Base-by-base conservation (phyloP, 1,140 invertebrate species). In the Solen grandis region DNA sequence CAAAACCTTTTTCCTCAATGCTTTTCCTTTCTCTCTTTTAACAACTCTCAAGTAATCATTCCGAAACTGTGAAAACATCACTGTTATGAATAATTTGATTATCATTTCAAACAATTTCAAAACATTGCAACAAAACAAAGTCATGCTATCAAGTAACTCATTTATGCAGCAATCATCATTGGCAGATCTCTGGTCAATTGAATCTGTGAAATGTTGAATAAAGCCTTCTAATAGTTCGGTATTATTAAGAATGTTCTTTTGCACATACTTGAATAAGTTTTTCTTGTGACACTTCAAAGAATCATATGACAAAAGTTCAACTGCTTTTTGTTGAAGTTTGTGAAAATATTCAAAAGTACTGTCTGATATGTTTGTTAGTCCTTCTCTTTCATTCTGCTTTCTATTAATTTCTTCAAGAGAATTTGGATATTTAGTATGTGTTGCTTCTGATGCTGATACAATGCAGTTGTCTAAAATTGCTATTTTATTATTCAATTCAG, bases 21-120 rank as follows among this genome's bases (percentile, higher is more conserved):
- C 66, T 19, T 55, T 70, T 33, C 66, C 38, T 33, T 70, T 70
- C 27, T 70, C 66, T 55, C 50, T 70, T 31, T 35, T 70, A 0
- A 70, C 27, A 31, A 55, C 2, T 16, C 55, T 59, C 35, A n/a
- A n/a, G n/a, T n/a, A 59, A n/a, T 36, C 52, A 22, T 57, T 72
- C 31, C 69, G n/a, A 38, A 74, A 74, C 38, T 74, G 70, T 38
- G 55, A 4, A 38, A 74, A 41, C 3, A 13, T 22, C 46, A 73
- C 69, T 38, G 31, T 31, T 33, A 59, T 35, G n/a, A 73, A 73
- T n/a, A 54, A 73, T 59, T 38, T 65, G 2, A 65, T 36, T 29
- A 65, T 65, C 5, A 3, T 35, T 36, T 65, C 60, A 65, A 36
- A 65, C 60, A 65, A 38, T 36, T 13, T 5, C n/a, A n/a, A n/a